Base-by-base conservation (phyloP, 2,888 invertebrate genomes). In the Galeopsomyia nigrocyanea region DNA sequence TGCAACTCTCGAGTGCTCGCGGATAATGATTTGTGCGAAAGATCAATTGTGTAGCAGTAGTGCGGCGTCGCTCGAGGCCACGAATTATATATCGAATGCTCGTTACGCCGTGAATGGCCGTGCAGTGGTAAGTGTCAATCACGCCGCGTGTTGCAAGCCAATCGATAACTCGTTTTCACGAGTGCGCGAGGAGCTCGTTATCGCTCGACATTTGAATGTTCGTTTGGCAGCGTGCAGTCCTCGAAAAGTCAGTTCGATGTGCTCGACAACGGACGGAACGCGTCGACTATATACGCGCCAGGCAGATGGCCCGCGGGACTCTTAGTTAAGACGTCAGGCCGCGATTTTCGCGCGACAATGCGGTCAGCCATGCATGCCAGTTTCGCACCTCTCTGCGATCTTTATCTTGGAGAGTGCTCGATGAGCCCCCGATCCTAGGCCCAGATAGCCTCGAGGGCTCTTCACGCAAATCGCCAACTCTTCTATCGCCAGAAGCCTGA, bases 341-440 rank as follows among this genome's bases (percentile, higher is more conserved):
- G 75, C 77, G 71, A 39, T 39, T 39, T 39, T 10, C 72, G 78
- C 77, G 68, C 75, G 79, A 86, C 86, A 86, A 86, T 86, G 78
- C 82, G 83, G 81, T 83, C 84, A 83, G 71, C 81, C 85, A 84
- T 85, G 85, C 86, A 81, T 84, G 81, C 75, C 76, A 80, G 79
- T 47, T 55, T 86, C 86, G 84, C 86, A 86, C 86, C 86, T 86
- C 68, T 19, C 47, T 83, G 81, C 79, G 86, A 86, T 86, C 83
- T 80, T 84, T 86, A 85, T 86, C 86, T 83, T 83, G 75, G 82
- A 86, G 86, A 81, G 83, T 82, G 82, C 86, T 86, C 86, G 83
- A 84, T 83, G 82, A 82, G 82, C 80, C 80, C 60, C 50, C 65
- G 70, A 74, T 74, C 58, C 68, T 56, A 84, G 84, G 82, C 82